Base-by-base conservation (phyloP, 2,888 invertebrate genomes). In the Dolomedes plantarius region DNA sequence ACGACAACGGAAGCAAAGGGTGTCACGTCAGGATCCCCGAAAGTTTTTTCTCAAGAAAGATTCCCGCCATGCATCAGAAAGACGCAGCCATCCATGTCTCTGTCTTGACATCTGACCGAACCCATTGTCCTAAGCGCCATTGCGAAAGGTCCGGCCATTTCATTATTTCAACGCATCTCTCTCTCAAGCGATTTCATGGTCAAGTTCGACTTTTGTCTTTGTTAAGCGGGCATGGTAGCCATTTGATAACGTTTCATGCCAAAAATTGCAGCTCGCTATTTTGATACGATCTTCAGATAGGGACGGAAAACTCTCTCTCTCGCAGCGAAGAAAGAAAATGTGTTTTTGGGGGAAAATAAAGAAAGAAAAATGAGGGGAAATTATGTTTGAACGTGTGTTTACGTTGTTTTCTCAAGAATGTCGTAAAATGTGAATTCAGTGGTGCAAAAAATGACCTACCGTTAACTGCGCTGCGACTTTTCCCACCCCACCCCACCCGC, bases 121-220 rank as follows among this genome's bases (percentile, higher is more conserved):
- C 83, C 83, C 67, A 85, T 85, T 85, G 83, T 85, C 76, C 76
- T 72, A 16, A 75, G 69, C 68, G 46, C 56, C 36, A 32, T 71
- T 76, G 71, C 62, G 72, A 75, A 41, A 69, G 73, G 71, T 67
- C 77, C 67, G 36, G 64, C 67, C 56, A 85, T 72, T 77, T 73
- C 46, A 83, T 83, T 83, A 83, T 82, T 75, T 46, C 68, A 31
- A 29, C 46, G 64, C 65, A 64, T 62, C 78, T 39, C 69, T 68
- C 39, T 32, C n/a, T 68, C 19, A 36, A 56, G 56, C 68, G 27
- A 69, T 56, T 85, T 73, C 83, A 85, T 85, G 83, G 77, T 85
- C 83, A 85, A 85, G 83, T 77, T 77, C 83, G 39, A 23, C 36
- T 64, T 75, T 72, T 83, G 72, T 83, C 73, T 83, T 83, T 72